phyloP scores from a whole-genome alignment of 53 echinoderm and acorn worm genomes.

The Actinopyga echinites region DNA sequence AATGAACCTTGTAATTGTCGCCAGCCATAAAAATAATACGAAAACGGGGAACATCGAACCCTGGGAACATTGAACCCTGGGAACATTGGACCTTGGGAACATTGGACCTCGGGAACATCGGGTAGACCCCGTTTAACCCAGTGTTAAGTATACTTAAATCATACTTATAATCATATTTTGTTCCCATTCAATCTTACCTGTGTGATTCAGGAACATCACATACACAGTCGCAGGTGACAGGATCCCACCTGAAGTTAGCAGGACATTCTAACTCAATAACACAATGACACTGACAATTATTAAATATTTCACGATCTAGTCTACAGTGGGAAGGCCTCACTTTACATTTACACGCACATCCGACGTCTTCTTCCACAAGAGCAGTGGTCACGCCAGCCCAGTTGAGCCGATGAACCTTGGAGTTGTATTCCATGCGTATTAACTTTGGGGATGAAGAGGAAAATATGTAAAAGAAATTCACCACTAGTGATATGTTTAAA shows the following conservation, averaged over 20 bases:
- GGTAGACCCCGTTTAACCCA: too few species aligned
- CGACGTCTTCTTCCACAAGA: constrained; percentile 45
- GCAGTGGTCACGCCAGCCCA: constrained; percentile 30
- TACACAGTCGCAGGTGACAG: constrained; percentile 69
- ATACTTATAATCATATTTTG: too few species aligned
- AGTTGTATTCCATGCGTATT: constrained; percentile 46
- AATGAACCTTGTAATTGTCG: too few species aligned
- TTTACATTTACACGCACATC: constrained; percentile 65
- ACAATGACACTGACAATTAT: constrained; percentile 84
- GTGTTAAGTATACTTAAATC: too few species aligned
- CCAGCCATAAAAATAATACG: too few species aligned
- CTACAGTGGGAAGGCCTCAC: constrained; percentile 60
- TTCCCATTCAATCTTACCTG: constrained; percentile 53
- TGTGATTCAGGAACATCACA: constrained; percentile 59
- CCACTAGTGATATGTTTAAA: too few species aligned
- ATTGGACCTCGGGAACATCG: too few species aligned
- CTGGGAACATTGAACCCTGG: too few species aligned
- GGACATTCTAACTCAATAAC: constrained; percentile 58
- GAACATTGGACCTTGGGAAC: too few species aligned
- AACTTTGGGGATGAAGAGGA: constrained; percentile 31
- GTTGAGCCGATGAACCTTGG: neutral
- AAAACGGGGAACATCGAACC: too few species aligned
- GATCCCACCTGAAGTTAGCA: constrained; percentile 71
- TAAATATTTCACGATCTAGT: constrained; percentile 55
- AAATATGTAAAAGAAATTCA: neutral